Evolutionary conservation across 2,888 invertebrate genomes (phyloP), one percentile per base, ranked within the genome.

Genomic region (Andrena hattorfiana): DNA sequence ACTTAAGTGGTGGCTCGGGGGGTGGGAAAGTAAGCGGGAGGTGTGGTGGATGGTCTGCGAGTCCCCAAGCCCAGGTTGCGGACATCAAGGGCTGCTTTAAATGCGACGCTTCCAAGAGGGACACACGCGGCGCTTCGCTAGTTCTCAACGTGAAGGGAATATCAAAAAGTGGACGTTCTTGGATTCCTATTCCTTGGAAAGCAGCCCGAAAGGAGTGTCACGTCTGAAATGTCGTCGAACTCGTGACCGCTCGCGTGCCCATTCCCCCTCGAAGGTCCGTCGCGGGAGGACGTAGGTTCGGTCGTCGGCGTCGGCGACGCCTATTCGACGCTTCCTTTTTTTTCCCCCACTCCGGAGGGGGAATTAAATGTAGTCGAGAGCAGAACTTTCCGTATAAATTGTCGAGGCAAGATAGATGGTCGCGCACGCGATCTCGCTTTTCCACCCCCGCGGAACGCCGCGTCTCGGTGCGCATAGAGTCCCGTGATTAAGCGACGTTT

Each of bases 401-500:
- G 79, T 70, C 70, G 49, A 59, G 48, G 20, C 60, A 78, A 68
- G 63, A 73, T 64, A 63, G 56, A 83, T 69, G 51, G 13, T 56
- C 20, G 60, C 6, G 64, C 69, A 66, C 60, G 78, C 73, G 54
- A 74, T 30, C 10, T 16, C 16, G 49, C 16, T 48, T 71, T 23
- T 54, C 26, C 60, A 13, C 23, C 23, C 7, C 20, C 42, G 20
- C 26, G 2, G 42, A 42, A 42, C 42, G 42, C 42, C 13, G 32
- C 64, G 48, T 35, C 20, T 10, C 42, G 13, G 30, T 42, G 69
- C 28, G 73, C 71, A 68, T 48, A 62, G 66, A 77, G 64, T 73
- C 67, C 49, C 70, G 77, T 77, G 87, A 86, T 86, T 81, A 81
- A 86, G 79, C 76, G 79, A 72, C 78, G 74, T 81, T 79, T 66